Evolutionary conservation across 2,888 invertebrate genomes (phyloP).

Genomic region (Gerris lacustris): DNA sequence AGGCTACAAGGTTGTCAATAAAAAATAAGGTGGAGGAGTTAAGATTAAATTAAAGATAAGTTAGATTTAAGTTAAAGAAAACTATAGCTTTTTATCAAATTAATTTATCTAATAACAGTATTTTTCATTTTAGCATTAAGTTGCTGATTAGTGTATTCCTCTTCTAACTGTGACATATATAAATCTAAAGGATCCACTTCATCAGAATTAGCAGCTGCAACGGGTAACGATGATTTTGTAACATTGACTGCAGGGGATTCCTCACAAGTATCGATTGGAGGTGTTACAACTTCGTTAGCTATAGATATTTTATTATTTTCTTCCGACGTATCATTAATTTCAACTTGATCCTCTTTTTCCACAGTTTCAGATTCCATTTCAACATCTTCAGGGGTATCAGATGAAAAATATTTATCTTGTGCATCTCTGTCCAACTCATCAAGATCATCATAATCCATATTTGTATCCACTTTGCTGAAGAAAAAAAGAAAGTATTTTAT

Average conservation of each 20-base stretch:
- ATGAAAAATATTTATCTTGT: slow-evolving; percentile 84
- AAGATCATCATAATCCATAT: slow-evolving; percentile 65
- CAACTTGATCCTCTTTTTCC: too few species aligned
- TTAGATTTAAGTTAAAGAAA: too few species aligned
- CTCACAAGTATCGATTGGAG: too few species aligned
- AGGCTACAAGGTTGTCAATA: too few species aligned
- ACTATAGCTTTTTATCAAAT: too few species aligned
- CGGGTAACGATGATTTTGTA: too few species aligned
- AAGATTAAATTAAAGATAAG: too few species aligned
- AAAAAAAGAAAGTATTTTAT: slow-evolving; percentile 25
- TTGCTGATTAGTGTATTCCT: neutral
- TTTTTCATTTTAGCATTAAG: slow-evolving; percentile 3
- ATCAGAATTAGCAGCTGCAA: neutral
- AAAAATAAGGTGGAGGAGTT: too few species aligned
- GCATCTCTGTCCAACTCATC: slow-evolving; percentile 63
- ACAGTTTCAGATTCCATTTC: neutral
- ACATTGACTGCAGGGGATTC: too few species aligned
- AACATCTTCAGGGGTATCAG: slow-evolving; percentile 53
- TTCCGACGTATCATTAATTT: neutral
- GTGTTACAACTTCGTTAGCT: too few species aligned
- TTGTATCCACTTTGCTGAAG: slow-evolving; percentile 57
- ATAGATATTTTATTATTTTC: neutral
- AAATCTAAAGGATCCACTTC: neutral
- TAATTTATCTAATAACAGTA: too few species aligned
- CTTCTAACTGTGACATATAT: neutral